phyloP scores from a whole-genome alignment of 2,888 invertebrate genomes.

The Drosophila picticornis region DNA sequence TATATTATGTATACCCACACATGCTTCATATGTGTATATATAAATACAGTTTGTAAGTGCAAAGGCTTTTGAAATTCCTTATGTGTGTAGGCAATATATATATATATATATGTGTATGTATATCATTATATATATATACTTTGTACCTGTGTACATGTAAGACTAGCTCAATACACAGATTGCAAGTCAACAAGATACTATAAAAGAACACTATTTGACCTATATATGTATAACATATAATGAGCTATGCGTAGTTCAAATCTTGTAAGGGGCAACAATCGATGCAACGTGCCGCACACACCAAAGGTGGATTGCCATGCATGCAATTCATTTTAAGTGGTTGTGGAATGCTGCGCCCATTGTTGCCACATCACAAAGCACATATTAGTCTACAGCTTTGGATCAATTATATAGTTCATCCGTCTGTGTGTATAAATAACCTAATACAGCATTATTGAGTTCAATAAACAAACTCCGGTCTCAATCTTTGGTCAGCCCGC shows the following conservation, averaged over 20 bases:
- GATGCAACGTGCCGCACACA: constrained; percentile 11
- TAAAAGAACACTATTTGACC: neutral
- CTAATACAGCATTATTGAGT: constrained; percentile 31
- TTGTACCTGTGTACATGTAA: constrained; percentile 4
- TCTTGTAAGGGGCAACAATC: neutral
- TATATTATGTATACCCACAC: constrained; percentile 16
- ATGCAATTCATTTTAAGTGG: neutral
- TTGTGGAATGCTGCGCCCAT: neutral
- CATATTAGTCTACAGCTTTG: constrained; percentile 32
- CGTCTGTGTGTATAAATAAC: constrained; percentile 12
- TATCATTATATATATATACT: constrained; percentile 2
- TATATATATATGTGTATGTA: neutral
- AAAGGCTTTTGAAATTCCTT: constrained; percentile 18
- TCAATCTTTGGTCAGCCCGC: neutral
- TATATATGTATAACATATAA: neutral
- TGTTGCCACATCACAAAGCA: neutral
- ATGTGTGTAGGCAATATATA: constrained; percentile 10
- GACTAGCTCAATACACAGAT: neutral
- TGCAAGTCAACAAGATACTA: neutral
- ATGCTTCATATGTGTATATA: constrained; percentile 21
- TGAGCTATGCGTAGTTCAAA: neutral
- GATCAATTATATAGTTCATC: constrained; percentile 22
- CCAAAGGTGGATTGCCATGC: neutral
- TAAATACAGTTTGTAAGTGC: constrained; percentile 5
- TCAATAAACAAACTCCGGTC: constrained; percentile 18